These are phyloP conservation scores for Aldrovandia affinis DNA, from an alignment of 2,797 vertebrate species.

Conservation along the genomic window DNA sequence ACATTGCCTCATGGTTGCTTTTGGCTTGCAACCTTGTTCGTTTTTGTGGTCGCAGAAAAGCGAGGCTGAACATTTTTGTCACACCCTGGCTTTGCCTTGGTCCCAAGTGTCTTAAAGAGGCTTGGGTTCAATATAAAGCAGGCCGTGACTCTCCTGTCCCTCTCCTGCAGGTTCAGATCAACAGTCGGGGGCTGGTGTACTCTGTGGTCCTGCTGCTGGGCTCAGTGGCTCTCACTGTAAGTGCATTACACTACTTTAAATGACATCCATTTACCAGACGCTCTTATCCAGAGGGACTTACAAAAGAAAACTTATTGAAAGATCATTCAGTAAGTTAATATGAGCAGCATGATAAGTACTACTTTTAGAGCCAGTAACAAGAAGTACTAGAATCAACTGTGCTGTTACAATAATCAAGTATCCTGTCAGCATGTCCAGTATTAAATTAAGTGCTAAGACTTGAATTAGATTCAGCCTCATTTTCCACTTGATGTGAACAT, in stretches of 20 bases:
- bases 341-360: not conserved
- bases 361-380: not conserved
- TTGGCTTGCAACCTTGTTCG: not conserved
- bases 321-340: not conserved
- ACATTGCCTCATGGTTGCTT: not conserved
- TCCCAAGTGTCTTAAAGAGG: not conserved
- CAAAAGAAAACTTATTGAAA: not conserved
- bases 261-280: not conserved
- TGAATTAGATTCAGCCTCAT: not conserved
- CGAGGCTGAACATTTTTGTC: not conserved
- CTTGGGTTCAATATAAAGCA: not conserved
- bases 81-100: not conserved
- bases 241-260: constrained; percentile 49
- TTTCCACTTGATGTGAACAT: not conserved
- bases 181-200: constrained; percentile 81
- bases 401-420: not conserved
- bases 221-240: constrained; percentile 81
- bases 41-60: not conserved
- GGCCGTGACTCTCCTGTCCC: not conserved
- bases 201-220: constrained; percentile 79
- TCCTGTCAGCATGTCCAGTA: not conserved
- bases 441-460: not conserved
- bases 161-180: constrained; percentile 74
- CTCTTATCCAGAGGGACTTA: not conserved
- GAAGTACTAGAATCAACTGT: not conserved